phyloP scores from a whole-genome alignment of 2,797 vertebrate genomes.

The Takifugu ocellatus region DNA sequence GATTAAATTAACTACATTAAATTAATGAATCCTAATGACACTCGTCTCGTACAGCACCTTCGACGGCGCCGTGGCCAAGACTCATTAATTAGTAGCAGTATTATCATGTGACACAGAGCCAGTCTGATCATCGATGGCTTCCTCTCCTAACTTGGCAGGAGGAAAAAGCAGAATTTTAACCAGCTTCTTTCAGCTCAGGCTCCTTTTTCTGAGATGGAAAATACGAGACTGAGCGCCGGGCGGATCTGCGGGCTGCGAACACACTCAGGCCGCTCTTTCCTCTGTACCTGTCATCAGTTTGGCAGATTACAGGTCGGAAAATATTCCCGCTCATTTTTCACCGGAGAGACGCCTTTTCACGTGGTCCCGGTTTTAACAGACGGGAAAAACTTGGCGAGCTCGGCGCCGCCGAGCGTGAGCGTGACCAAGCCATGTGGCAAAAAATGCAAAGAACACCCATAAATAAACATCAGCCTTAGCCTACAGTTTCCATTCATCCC shows the following conservation, averaged over 20 bases:
- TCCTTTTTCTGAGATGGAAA: too few relatives aligned
- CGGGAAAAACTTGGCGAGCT: conserved; percentile 3
- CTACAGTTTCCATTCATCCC: not conserved
- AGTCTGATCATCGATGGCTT: not conserved
- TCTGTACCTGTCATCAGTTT: conserved; percentile 5
- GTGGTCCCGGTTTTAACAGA: conserved; percentile 3
- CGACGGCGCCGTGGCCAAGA: conserved; percentile 6
- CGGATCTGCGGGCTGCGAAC: conserved; percentile 7
- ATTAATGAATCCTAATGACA: too few relatives aligned
- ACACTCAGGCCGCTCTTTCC: conserved; percentile 4
- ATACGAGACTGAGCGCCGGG: too few relatives aligned
- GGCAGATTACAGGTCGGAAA: conserved; percentile 12
- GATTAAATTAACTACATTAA: too few relatives aligned
- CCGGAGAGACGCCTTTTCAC: conserved; percentile 3
- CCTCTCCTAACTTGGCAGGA: not conserved
- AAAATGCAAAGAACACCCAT: conserved; percentile 5
- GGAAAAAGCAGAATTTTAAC: not conserved
- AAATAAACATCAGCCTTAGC: not conserved
- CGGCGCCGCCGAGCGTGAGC: not conserved
- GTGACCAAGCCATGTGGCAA: not conserved
- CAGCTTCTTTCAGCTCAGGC: too few relatives aligned
- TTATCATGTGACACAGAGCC: conserved; percentile 2
- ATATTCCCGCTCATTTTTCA: conserved; percentile 9
- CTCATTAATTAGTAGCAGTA: conserved; percentile 5
- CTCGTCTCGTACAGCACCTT: not conserved